Conservation (phyloP, 2,113 vertebrate genomes). For the Chlorocebus sabaeus region DNA sequence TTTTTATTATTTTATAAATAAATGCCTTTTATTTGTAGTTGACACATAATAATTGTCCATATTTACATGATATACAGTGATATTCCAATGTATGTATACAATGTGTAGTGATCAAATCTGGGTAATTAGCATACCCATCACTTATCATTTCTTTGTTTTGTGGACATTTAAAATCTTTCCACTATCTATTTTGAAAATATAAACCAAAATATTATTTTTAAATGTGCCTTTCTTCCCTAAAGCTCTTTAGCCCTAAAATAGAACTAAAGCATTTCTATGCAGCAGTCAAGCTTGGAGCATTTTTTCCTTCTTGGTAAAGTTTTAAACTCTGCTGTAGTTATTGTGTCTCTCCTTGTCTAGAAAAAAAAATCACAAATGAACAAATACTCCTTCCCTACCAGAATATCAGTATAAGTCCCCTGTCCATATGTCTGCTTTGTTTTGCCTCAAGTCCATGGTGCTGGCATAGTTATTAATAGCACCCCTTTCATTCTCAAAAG, state of each 20-base stretch:
- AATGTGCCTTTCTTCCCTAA: not conserved
- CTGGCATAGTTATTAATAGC: not conserved
- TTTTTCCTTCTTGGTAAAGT: not conserved
- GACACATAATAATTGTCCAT: not conserved
- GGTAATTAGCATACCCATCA: not conserved
- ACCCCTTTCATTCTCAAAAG: not conserved
- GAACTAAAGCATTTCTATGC: not conserved
- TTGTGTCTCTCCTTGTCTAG: not conserved
- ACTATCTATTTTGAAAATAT: not conserved
- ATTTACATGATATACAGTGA: not conserved
- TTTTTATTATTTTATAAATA: not conserved
- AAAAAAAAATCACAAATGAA: not conserved
- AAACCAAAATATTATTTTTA: not conserved
- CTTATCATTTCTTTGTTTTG: not conserved
- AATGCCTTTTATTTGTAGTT: not conserved
- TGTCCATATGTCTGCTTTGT: not conserved
- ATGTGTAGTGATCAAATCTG: not conserved
- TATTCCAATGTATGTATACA: not conserved
- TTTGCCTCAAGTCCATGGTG: not conserved
- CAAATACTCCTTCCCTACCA: not conserved
- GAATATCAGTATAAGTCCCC: not conserved
- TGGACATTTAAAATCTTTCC: not conserved
- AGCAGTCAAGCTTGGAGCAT: not conserved
- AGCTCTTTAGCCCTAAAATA: not conserved
- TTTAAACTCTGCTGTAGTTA: not conserved